These are phyloP conservation scores for Nasalis larvatus DNA, from an alignment of 2,113 vertebrate species.

Conservation along the genomic window DNA sequence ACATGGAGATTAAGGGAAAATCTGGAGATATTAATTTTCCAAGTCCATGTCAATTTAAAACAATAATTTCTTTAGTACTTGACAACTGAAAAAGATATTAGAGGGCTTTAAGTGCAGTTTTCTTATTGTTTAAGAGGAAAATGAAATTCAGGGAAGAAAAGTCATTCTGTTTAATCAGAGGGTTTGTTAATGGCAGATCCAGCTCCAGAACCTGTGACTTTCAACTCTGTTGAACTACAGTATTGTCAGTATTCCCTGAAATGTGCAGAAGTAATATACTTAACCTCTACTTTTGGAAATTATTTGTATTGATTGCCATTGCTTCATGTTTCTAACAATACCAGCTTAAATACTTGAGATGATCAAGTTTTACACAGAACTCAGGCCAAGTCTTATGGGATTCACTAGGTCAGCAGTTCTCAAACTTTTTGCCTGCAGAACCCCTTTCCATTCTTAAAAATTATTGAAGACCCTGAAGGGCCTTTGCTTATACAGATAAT, in stretches of 20 bases:
- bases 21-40: neutral
- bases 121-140: neutral
- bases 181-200: neutral
- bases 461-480: neutral
- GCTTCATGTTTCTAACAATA: neutral
- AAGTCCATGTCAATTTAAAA: neutral
- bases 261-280: neutral
- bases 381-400: neutral
- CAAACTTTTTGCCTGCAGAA: neutral
- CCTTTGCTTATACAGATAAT: neutral
- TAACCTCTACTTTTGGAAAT: neutral
- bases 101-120: neutral
- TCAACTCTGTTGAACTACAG: neutral
- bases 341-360: neutral
- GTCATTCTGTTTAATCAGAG: neutral
- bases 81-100: neutral
- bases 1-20: neutral
- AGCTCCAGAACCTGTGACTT: neutral
- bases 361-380: neutral
- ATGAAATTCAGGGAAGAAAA: neutral
- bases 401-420: neutral
- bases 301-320: neutral
- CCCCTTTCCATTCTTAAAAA: neutral
- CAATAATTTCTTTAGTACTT: neutral
- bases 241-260: neutral